Conservation (phyloP, 1,140 invertebrate species). For the Epicauta chinensis region DNA sequence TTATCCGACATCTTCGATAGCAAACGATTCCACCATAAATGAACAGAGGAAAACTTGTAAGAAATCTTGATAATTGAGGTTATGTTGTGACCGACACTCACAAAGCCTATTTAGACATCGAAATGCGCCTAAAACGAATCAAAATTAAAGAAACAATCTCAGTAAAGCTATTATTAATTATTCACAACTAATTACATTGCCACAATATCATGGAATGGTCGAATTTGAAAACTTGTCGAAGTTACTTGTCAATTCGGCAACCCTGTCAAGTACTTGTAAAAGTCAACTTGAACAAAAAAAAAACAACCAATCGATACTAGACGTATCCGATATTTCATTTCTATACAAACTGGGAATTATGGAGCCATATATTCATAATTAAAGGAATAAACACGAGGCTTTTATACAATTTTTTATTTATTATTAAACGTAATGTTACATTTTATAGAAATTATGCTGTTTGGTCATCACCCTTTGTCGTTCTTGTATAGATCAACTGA, state of each 20-base stretch:
- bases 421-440: slow-evolving; percentile 20
- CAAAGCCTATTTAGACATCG: too few species aligned
- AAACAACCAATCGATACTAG: neutral
- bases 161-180: too few species aligned
- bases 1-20: neutral
- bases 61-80: too few species aligned
- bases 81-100: too few species aligned
- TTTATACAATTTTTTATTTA: slow-evolving; percentile 8
- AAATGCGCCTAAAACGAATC: too few species aligned
- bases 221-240: too few species aligned
- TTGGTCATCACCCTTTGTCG: slow-evolving; percentile 87
- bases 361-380: neutral
- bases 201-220: too few species aligned
- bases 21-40: neutral
- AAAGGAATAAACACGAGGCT: neutral
- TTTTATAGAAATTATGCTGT: slow-evolving; percentile 41
- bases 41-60: too few species aligned
- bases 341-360: too few species aligned
- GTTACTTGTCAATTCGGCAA: neutral
- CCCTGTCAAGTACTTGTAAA: neutral
- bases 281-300: neutral
- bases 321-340: too few species aligned
- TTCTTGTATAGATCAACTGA: slow-evolving; percentile 95
- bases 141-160: too few species aligned
- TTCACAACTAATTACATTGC: too few species aligned